These are phyloP conservation scores for Poeciliopsis presidionis DNA, from an alignment of 2,797 vertebrate genomes.

Conservation along the genomic window DNA sequence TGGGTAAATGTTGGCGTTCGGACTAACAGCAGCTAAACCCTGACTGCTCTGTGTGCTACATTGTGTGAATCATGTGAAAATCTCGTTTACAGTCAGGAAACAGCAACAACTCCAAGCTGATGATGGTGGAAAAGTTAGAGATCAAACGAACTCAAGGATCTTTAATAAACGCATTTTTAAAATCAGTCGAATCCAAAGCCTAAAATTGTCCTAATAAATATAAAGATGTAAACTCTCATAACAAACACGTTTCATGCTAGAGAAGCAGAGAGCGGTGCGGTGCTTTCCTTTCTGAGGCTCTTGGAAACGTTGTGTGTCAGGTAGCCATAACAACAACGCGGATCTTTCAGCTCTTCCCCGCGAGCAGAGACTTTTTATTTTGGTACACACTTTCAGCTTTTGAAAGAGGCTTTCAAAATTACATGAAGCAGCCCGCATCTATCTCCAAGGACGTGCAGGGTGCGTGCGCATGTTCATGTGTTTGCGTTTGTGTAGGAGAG, in stretches of 20 bases:
- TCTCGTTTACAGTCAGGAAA: neutral
- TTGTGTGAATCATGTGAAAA: neutral
- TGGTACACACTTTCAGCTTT: slow-evolving; percentile 62
- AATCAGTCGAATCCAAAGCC: neutral
- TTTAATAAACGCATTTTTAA: neutral
- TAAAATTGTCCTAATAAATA: neutral
- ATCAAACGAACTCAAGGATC: neutral
- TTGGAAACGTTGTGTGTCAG: slow-evolving; percentile 9
- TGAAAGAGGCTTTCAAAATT: slow-evolving; percentile 60
- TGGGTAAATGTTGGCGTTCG: neutral
- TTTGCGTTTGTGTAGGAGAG: neutral
- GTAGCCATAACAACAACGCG: slow-evolving; percentile 65
- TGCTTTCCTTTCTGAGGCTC: neutral
- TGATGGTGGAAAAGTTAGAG: neutral
- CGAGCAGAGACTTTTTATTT: slow-evolving; percentile 53
- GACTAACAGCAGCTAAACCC: neutral
- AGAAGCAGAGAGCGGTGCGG: neutral
- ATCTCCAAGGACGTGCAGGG: slow-evolving; percentile 21
- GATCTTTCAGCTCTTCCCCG: slow-evolving; percentile 44
- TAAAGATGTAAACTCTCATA: neutral
- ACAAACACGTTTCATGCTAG: neutral
- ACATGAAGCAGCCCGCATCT: slow-evolving; percentile 64
- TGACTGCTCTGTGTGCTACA: neutral
- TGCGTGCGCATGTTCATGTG: neutral
- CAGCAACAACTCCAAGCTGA: neutral